Conservation (phyloP, 2,888 invertebrate species). For the Stenurella melanura region DNA sequence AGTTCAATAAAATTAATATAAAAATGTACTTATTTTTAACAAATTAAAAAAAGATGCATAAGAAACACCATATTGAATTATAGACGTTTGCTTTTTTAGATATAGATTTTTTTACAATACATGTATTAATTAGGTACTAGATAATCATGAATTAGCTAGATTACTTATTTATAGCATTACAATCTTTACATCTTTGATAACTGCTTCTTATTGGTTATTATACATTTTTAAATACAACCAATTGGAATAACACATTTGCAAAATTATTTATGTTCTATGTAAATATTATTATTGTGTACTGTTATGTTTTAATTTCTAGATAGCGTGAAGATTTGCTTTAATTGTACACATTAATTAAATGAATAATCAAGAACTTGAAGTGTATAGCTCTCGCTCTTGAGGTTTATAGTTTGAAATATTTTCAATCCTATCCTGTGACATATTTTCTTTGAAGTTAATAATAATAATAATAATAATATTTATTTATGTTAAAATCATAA, state of each 20-base stretch:
- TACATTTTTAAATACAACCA: neutral
- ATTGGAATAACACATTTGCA: neutral
- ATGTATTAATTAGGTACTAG: neutral
- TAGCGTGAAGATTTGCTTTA: neutral
- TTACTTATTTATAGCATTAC: neutral
- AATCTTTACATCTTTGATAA: conserved; percentile 1
- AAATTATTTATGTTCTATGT: neutral
- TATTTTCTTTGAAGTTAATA: too few relatives aligned
- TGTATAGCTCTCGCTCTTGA: neutral
- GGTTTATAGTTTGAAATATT: too few relatives aligned
- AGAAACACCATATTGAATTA: neutral
- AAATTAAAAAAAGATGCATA: neutral
- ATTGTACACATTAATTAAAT: neutral
- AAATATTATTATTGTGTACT: neutral
- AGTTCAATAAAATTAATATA: neutral
- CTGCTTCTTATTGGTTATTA: neutral
- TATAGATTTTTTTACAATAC: neutral
- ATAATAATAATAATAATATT: too few relatives aligned
- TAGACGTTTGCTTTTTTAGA: neutral
- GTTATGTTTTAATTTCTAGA: neutral
- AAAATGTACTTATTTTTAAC: neutral
- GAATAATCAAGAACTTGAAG: neutral
- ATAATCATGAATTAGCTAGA: neutral
- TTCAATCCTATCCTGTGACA: too few relatives aligned
- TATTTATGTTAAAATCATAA: too few relatives aligned